These are phyloP conservation scores for Sphenodon punctatus DNA, from an alignment of 2,797 vertebrate genomes.

Conservation along the genomic window DNA sequence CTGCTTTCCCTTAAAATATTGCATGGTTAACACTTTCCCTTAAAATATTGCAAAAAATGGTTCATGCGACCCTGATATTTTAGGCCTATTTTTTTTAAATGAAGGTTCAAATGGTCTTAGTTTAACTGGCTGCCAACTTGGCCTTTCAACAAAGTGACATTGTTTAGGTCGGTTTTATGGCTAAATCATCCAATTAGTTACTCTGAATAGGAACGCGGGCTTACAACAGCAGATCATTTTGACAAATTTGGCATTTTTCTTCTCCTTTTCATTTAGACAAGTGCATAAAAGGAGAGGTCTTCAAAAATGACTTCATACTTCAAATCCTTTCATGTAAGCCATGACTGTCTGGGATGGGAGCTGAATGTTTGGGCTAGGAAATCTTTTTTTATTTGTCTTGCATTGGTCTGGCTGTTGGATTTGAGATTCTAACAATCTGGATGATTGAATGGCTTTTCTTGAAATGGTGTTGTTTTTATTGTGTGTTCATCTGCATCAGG, in stretches of 20 bases:
- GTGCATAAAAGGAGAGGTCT: background rate
- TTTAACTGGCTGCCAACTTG: constrained; percentile 34
- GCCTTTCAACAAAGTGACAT: constrained; percentile 10
- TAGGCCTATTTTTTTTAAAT: constrained; percentile 14
- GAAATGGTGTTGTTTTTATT: background rate
- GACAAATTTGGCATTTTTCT: background rate
- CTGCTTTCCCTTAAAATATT: too few relatives aligned
- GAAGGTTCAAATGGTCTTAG: constrained; percentile 20
- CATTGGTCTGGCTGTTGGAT: background rate
- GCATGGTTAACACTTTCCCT: constrained; percentile 28
- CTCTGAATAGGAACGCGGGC: background rate
- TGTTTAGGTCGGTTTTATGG: constrained; percentile 16
- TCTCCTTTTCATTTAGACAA: background rate
- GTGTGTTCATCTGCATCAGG: background rate
- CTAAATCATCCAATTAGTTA: constrained; percentile 45
- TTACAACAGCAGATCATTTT: background rate
- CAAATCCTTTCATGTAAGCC: background rate
- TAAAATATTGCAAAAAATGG: background rate
- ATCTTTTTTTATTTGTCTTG: fast-evolving
- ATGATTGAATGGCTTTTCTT: background rate
- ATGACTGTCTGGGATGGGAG: background rate
- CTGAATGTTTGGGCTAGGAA: background rate
- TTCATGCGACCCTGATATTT: background rate
- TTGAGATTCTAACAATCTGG: background rate
- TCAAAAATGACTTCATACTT: background rate